Evolutionary conservation across 2,113 vertebrate species (phyloP), one percentile per base, ranked within the genome.

Genomic region (Edolisoma coerulescens): DNA sequence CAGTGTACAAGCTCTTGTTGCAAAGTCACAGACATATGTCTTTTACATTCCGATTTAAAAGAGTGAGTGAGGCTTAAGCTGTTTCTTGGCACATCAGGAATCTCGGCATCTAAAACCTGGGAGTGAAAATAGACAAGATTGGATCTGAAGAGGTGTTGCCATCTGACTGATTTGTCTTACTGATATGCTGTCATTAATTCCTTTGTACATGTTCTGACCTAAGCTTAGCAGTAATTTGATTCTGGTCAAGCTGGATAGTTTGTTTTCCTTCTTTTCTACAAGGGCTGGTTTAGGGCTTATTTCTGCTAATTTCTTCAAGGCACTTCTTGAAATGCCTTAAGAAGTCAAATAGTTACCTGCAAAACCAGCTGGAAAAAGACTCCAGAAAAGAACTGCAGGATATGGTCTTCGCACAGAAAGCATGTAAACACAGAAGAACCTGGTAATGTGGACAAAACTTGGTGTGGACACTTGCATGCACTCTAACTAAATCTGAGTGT

Each of bases 301-400:
- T 81, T 87, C 39, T 94, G 26, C 53, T 90, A 21, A 30, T 64
- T 61, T 92, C 64, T 90, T 92, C 24, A 78, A 86, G 35, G 14
- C 52, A 56, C 37, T 80, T 89, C 67, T 73, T 94, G 84, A 92
- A 92, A 84, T 77, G 68, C 80, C 76, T 92, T 92, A 76, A 64
- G 47, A 83, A 71, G 13, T 54, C 54, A 67, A 65, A 50, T 32
- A 69, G 4, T 65, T 84, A 70, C 23, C 45, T 8, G 32, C 12
- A 35, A 44, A 37, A 56, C 11, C 32, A 89, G 10, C 50, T 85
- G 61, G 60, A 75, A 93, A 92, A 87, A 85, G 21, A 39, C 56
- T 71, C 10, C 44, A 50, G 60, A 78, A 87, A 93, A 81, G 50
- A 93, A 6, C 64, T 45, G 13, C 71, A 53, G 47, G 22, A 50